Base-by-base conservation (phyloP, 2,888 invertebrate species). In the Eupithecia exiguata region DNA sequence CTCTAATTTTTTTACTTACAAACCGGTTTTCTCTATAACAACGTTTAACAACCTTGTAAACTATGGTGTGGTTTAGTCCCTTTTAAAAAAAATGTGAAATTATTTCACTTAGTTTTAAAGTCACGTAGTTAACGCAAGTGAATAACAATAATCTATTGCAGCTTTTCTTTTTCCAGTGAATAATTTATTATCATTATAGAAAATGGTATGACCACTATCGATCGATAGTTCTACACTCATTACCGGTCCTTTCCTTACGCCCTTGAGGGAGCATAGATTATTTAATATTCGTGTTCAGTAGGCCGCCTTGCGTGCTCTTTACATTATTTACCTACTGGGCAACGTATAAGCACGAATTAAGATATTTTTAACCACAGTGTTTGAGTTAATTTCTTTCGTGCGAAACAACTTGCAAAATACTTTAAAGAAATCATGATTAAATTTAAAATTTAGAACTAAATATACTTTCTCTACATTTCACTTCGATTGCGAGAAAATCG, bases 281-380 rank as follows among this genome's bases (percentile, higher is more conserved):
- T 58, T 58, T 63, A 70, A 70, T 58, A 58, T 58, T 58, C 58
- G 58, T 58, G 58, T 21, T 21, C 12, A n/a, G n/a, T n/a, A 9
- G 10, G 4, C 53, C 21, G 14, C 58, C 58, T 58, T 58, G 58
- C 58, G 58, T 58, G 58, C 12, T 58, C 9, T 25, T 58, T 58
- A 25, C 14, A 21, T 12, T 58, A 25, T 58, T 58, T 58, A 25
- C 58, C 58, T 5, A 25, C 58, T 58, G 25, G 14, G 58, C 58
- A 14, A 21, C 58, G 5, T 58, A 25, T 58, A 58, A 10, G 58
- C 58, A 58, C 25, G 58, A 58, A 58, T 58, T 58, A 58, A 5
- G 12, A 5, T 58, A 58, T 25, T 58, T 58, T 25, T 58, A 58
- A 58, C 5, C 25, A 58, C 58, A 25, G 12, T 58, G 21, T 25